Base-by-base conservation (phyloP, 2,797 vertebrate species). In the Anabas testudineus region DNA sequence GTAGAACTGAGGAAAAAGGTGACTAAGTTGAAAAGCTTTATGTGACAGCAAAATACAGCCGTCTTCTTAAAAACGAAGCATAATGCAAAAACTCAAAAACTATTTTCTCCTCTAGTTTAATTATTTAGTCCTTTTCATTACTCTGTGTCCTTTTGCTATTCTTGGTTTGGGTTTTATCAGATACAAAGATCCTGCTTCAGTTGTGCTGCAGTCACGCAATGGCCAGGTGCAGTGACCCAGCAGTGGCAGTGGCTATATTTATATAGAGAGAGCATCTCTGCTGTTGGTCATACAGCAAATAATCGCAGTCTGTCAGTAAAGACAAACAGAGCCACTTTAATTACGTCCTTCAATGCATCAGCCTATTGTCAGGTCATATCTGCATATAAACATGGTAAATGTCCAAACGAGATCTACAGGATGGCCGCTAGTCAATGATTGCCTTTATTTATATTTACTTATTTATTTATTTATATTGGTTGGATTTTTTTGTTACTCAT, bases 101-200 rank as follows among this genome's bases (percentile, higher is more conserved):
- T 41, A 22, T 19, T 57, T 46, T 70, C 16, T 60, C 48, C 21
- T 55, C 10, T 22, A 70, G 19, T 84, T 87, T 1, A 81, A 85
- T 78, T 37, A 86, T 88, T 86, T 57, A 79, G 30, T 34, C 75
- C 16, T 73, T 74, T 71, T 62, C 21, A 79, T 72, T 54, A 68
- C 48, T 69, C 34, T 15, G 26, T 77, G 69, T 81, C 49, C 53
- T 28, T 74, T 62, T 75, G 76, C 58, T 80, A 75, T 81, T 80
- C 63, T 53, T 60, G 60, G 70, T 53, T 53, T 55, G 54, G 45
- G n/a, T 73, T 80, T 78, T 57, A 73, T 80, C 41, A 43, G 57
- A 68, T 47, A 55, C 59, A 71, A 52, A 65, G 54, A 71, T 61
- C 6, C 5, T 5, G 43, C 63, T 56, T 76, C 54, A 52, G 47